These are phyloP conservation scores for Laterallus jamaicensis DNA, from an alignment of 2,113 vertebrate genomes.

Conservation along the genomic window DNA sequence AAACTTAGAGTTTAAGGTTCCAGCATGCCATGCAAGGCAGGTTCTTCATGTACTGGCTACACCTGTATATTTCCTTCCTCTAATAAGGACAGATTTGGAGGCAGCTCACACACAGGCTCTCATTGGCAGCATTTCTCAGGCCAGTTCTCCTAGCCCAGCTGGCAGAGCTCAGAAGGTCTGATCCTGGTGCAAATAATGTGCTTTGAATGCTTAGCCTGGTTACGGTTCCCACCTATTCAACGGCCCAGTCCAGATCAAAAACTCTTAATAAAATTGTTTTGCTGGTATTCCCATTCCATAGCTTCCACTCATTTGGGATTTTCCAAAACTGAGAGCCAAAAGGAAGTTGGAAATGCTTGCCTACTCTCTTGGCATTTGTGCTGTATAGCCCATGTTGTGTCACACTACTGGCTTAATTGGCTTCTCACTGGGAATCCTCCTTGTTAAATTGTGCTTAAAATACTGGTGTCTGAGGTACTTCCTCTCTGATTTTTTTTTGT, in stretches of 20 bases:
- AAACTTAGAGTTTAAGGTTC: neutral
- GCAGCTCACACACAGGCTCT: neutral
- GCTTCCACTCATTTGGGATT: neutral
- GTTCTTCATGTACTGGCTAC: neutral
- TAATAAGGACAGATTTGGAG: neutral
- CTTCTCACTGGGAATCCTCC: neutral
- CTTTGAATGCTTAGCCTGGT: neutral
- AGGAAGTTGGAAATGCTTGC: neutral
- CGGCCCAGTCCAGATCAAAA: neutral
- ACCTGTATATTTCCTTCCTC: neutral
- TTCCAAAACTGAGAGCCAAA: neutral
- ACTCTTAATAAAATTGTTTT: neutral
- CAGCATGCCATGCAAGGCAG: neutral
- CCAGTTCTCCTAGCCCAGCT: neutral
- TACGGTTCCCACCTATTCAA: neutral
- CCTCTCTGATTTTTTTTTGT: neutral
- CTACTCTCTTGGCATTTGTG: neutral
- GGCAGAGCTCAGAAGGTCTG: neutral
- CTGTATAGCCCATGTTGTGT: neutral
- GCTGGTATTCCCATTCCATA: neutral
- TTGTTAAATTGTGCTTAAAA: neutral
- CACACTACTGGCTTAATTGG: neutral
- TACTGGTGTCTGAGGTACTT: neutral
- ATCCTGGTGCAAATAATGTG: neutral
- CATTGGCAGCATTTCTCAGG: neutral